Evolutionary conservation across 2,888 invertebrate species (phyloP).

Genomic region (Poecilus cupreus): DNA sequence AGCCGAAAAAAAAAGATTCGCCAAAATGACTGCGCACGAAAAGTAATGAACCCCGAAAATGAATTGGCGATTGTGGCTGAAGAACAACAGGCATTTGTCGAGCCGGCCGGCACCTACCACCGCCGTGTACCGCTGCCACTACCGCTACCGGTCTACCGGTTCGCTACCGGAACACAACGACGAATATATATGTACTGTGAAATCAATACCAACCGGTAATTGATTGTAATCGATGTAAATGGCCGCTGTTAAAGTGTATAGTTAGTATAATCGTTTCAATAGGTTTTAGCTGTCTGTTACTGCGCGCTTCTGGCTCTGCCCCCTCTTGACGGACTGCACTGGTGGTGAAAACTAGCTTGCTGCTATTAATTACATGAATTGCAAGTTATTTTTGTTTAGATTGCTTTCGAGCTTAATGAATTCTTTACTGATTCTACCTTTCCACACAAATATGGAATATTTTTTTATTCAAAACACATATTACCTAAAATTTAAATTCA

Average conservation of each 20-base stretch:
- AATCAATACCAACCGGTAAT: constrained; percentile 63
- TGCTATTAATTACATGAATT: constrained; percentile 18
- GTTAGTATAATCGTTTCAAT: constrained; percentile 59
- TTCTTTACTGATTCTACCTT: no score
- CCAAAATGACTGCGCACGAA: constrained; percentile 41
- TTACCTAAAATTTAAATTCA: no score
- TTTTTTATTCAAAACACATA: no score
- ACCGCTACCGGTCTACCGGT: constrained; percentile 16
- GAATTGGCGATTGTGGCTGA: constrained; percentile 39
- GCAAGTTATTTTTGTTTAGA: background rate
- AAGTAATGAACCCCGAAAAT: constrained; percentile 50
- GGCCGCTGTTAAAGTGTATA: constrained; percentile 62
- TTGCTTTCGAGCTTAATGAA: background rate
- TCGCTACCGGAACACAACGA: constrained; percentile 36
- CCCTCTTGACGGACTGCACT: background rate
- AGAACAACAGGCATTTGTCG: constrained; percentile 46
- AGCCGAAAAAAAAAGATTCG: constrained; percentile 42
- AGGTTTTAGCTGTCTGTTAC: constrained; percentile 52
- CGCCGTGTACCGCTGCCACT: background rate
- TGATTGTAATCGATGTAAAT: constrained; percentile 62
- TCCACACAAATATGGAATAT: no score
- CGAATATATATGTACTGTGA: constrained; percentile 55
- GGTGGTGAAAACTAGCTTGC: constrained; percentile 25
- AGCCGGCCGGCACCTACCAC: constrained; percentile 4
- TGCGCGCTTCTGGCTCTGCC: constrained; percentile 2